Evolutionary conservation across 2,113 vertebrate genomes (phyloP), one percentile per base, ranked within the genome.

Genomic region (Malurus melanocephalus): DNA sequence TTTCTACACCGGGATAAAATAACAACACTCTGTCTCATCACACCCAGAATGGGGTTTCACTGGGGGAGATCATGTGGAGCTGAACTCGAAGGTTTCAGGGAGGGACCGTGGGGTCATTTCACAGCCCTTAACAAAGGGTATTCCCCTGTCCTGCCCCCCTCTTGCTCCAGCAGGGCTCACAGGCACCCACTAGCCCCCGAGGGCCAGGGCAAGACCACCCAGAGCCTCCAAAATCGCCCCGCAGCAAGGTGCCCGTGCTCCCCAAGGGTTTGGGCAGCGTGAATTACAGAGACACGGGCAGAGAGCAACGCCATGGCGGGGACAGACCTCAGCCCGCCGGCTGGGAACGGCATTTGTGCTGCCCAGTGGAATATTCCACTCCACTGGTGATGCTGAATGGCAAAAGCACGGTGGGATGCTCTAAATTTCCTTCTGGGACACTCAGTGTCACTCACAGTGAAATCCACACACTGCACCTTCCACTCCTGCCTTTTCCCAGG

Each of bases 391-490:
- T n/a, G 53, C 51, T 28, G 18, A 68, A 51, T 56, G 6, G 42
- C 38, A 30, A 35, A 71, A 51, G 15, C 22, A 45, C 18, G 17
- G 38, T 16, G 4, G 43, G 60, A 56, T n/a, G 64, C 19, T 35
- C 51, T 1, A 6, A 33, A 40, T 46, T 72, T 51, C 53, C 35
- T 52, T 35, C 65, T 46, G 49, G 48, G 53, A 51, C 53, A 11
- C 17, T 30, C 3, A 0, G n/a, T 7, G 60, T 80, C 51, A n/a
- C 59, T 19, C 4, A 0, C 2, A 2, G n/a, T 3, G 13, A 11
- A 20, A 73, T 11, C 16, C 30, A 6, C 3, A 0, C 22, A 2
- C 9, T 9, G n/a, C 45, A 35, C 12, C 46, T 22, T 66, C 28
- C 57, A 16, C 15, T 35, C 38, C 43, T 13, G 4, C 26, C 40